phyloP scores from a whole-genome alignment of 2,888 invertebrate genomes.

The Callimorpha dominula region DNA sequence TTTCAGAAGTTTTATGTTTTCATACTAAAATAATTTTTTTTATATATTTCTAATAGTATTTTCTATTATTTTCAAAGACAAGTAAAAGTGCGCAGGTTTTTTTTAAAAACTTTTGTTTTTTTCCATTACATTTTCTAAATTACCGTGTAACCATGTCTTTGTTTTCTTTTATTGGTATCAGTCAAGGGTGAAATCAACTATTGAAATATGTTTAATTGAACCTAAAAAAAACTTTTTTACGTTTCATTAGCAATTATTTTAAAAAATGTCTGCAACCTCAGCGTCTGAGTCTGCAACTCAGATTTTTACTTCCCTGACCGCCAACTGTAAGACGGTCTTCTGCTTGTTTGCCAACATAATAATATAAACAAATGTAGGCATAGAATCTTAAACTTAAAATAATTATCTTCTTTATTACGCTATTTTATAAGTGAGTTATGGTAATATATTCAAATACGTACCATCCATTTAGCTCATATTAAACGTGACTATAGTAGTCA shows the following conservation, averaged over 20 bases:
- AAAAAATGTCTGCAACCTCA: too few relatives aligned
- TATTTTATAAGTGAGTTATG: not conserved
- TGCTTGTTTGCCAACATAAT: not conserved
- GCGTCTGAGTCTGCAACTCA: too few relatives aligned
- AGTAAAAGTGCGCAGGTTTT: not conserved
- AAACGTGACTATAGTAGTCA: not conserved
- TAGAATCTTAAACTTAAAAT: not conserved
- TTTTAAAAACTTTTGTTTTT: not conserved
- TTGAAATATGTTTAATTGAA: not conserved
- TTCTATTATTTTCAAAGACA: not conserved
- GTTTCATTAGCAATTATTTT: too few relatives aligned
- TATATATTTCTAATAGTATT: constrained; percentile 10
- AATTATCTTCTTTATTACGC: not conserved
- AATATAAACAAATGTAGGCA: not conserved
- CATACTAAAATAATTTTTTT: constrained; percentile 25
- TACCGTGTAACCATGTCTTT: not conserved
- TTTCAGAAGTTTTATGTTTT: constrained; percentile 29
- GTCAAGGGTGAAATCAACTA: constrained; percentile 11
- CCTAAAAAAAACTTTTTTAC: not conserved
- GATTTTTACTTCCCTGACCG: not conserved
- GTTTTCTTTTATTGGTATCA: not conserved
- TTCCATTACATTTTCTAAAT: not conserved
- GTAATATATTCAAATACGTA: not conserved
- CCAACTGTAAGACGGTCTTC: not conserved
- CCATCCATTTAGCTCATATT: constrained; percentile 2